Evolutionary conservation across 1,140 invertebrate species (phyloP), one percentile per base, ranked within the genome.

Genomic region (Ceratina australensis): DNA sequence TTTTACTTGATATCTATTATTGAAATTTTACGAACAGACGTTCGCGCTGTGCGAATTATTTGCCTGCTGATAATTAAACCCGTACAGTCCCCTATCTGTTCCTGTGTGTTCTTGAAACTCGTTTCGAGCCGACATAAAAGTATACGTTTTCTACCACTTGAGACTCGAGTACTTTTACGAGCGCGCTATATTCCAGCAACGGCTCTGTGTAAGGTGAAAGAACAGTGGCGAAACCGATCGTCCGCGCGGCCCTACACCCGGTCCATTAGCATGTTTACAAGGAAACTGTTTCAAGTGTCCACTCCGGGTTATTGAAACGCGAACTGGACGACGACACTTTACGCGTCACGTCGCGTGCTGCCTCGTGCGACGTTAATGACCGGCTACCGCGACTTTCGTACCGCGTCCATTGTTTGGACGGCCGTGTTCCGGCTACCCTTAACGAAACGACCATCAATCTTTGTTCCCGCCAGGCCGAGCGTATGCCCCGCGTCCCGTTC

Each of bases 311-410:
- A 47, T 18, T 60, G 60, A 52, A 33, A 64, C 47, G 61, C 49
- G 24, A 20, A 10, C 24, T 1, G n/a, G 47, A 18, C 10, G 12
- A 42, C 16, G 26, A 72, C 60, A 33, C 33, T 50, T 49, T 28
- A 64, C 59, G 60, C n/a, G 75, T 56, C 75, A 33, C 68, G 75
- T 56, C 75, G 50, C 68, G 75, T 78, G 76, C 42, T 50, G 76
- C 69, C 76, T 22, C 76, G 76, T 78, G 69, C 49, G 24, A 22
- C 65, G 5, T 64, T 63, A 78, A 64, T 42, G 50, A 63, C 28
- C 42, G 65, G 49, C 56, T 20, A 20, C 28, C 3, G 24, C 52
- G 57, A 63, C 18, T 72, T 72, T 20, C 47, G 13, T 10, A 54
- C 4, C 49, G 24, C 10, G 18, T 71, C 59, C 52, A 56, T 72